Evolutionary conservation across 64 coral and sea anemone genomes (phyloP).

Genomic region (Porites australiensis): DNA sequence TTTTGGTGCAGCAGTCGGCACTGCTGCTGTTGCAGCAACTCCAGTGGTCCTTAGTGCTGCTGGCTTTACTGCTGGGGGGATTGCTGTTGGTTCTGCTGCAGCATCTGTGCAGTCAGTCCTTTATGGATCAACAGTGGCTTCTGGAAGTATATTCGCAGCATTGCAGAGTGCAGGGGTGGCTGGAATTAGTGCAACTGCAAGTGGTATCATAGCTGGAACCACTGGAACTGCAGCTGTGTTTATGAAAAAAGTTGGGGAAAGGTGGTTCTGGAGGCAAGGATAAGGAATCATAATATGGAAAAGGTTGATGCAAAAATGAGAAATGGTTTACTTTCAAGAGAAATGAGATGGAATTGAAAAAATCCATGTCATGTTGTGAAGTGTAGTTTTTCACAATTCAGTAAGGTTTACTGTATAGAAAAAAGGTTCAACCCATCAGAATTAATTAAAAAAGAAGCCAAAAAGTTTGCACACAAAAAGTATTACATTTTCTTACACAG

Average conservation of each 20-base stretch:
- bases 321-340: neutral
- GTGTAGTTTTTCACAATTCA: too few species aligned
- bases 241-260: neutral
- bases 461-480: too few species aligned
- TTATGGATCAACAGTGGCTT: constrained; percentile 49
- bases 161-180: constrained; percentile 73
- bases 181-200: constrained; percentile 28
- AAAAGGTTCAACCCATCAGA: too few species aligned
- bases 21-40: constrained; percentile 8
- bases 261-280: neutral
- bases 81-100: constrained; percentile 59
- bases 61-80: constrained; percentile 41
- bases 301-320: neutral
- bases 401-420: neutral
- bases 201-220: constrained; percentile 14
- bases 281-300: neutral
- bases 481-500: too few species aligned
- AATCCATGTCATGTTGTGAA: too few species aligned
- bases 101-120: constrained; percentile 42
- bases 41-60: constrained; percentile 29
- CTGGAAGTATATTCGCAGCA: constrained; percentile 41
- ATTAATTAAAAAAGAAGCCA: too few species aligned
- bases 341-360: too few species aligned
- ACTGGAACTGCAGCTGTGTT: neutral
- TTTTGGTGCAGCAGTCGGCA: neutral